These are phyloP conservation scores for Boleophthalmus pectinirostris DNA, from an alignment of 2,113 vertebrate genomes.

Conservation along the genomic window DNA sequence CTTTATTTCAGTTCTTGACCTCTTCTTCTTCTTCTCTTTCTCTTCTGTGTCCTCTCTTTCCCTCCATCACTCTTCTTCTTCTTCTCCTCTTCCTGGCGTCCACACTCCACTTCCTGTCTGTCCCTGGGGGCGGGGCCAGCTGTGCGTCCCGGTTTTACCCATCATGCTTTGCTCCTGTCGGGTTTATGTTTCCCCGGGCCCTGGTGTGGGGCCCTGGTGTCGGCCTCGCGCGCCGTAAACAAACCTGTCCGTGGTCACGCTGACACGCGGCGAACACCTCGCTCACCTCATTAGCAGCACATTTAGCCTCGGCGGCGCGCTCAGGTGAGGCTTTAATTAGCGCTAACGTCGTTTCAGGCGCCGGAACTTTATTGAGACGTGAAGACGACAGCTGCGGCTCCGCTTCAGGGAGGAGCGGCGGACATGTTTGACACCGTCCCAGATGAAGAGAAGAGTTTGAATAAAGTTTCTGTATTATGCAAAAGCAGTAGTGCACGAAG, in stretches of 20 bases:
- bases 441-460: slow-evolving; percentile 1
- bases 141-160: neutral
- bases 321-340: slow-evolving; percentile 63
- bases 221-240: slow-evolving; percentile 33
- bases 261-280: neutral
- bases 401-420: slow-evolving; percentile 10
- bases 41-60: neutral
- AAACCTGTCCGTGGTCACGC: slow-evolving; percentile 1
- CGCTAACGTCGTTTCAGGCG: slow-evolving; percentile 36
- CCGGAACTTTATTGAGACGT: slow-evolving; percentile 42
- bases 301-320: slow-evolving; percentile 45
- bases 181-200: slow-evolving; percentile 18
- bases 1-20: too few relatives aligned
- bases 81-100: neutral
- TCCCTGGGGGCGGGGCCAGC: neutral
- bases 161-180: neutral
- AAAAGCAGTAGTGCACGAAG: too few relatives aligned
- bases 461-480: neutral
- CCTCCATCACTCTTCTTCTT: too few relatives aligned
- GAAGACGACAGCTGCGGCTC: slow-evolving; percentile 50
- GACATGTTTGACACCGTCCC: slow-evolving; percentile 38
- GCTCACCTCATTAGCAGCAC: slow-evolving; percentile 37
- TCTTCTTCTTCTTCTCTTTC: too few relatives aligned
- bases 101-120: neutral
- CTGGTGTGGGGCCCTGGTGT: slow-evolving; percentile 8